Conservation (phyloP, 2,888 invertebrate species). For the Epinotia brunnichana region DNA sequence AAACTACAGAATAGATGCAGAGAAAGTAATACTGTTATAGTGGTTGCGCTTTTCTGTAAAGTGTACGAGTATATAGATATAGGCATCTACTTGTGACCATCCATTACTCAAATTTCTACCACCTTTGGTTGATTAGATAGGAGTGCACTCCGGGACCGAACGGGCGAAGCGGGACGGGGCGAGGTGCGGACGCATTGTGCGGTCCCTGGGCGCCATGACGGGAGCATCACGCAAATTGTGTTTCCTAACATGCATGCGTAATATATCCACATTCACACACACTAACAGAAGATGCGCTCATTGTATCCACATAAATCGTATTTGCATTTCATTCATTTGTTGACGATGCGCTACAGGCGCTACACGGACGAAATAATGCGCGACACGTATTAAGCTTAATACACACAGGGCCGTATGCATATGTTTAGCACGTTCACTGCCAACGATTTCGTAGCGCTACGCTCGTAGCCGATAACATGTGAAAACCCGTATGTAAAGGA, state of each 20-base stretch:
- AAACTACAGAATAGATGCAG: background rate
- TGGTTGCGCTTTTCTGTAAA: background rate
- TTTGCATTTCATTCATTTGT: conserved; percentile 59
- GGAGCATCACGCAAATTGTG: conserved; percentile 54
- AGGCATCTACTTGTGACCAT: conserved; percentile 1
- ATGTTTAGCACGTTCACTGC: no score
- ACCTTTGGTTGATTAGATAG: conserved; percentile 21
- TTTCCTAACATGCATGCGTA: conserved; percentile 47
- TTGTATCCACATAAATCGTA: conserved; percentile 46
- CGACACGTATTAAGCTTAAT: conserved; percentile 26
- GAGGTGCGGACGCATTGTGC: conserved; percentile 45
- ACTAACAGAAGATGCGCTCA: conserved; percentile 46
- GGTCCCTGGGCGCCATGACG: conserved; percentile 42
- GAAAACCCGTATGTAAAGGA: no score
- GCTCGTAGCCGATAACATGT: no score
- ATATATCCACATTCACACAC: conserved; percentile 41
- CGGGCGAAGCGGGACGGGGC: background rate
- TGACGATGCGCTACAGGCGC: conserved; percentile 40
- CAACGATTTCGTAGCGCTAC: no score
- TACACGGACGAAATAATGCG: conserved; percentile 29
- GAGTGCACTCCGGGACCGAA: conserved; percentile 1
- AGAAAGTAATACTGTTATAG: background rate
- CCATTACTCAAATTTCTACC: conserved; percentile 19
- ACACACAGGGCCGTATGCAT: conserved; percentile 11
- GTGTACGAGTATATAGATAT: background rate